These are phyloP conservation scores for Mobula hypostoma DNA, from an alignment of 2,113 vertebrate species.

Conservation along the genomic window DNA sequence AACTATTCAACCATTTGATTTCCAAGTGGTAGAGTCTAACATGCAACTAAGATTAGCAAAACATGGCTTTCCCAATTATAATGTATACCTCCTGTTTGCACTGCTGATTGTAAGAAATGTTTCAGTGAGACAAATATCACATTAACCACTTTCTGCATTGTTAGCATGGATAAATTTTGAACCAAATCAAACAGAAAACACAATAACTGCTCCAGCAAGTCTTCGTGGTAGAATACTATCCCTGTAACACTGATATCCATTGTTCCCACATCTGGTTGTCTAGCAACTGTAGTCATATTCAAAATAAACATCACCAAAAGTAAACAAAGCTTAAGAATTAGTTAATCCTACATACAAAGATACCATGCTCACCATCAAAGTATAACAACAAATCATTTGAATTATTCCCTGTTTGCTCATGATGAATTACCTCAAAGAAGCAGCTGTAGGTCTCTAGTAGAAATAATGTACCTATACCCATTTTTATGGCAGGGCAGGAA, in stretches of 20 bases:
- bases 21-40: not conserved
- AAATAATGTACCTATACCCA: not conserved
- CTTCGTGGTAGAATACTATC: not conserved
- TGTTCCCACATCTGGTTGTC: constrained; percentile 7
- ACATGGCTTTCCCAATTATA: not conserved
- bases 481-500: not conserved
- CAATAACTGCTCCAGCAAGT: not conserved
- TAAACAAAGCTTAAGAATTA: constrained; percentile 12
- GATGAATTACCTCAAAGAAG: not conserved
- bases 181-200: not conserved
- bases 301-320: constrained; percentile 6
- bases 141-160: not conserved
- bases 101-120: not conserved
- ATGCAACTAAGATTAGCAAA: not conserved
- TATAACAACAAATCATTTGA: not conserved
- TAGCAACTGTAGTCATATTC: constrained; percentile 16
- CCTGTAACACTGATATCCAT: not conserved
- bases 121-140: not conserved
- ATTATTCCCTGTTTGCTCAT: not conserved
- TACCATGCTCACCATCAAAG: not conserved
- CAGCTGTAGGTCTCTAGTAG: not conserved
- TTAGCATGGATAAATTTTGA: not conserved
- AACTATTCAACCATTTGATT: not conserved
- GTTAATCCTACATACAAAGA: not conserved
- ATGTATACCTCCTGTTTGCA: not conserved